Evolutionary conservation across 2,888 invertebrate species (phyloP).

Genomic region (Meliscaeva auricollis): DNA sequence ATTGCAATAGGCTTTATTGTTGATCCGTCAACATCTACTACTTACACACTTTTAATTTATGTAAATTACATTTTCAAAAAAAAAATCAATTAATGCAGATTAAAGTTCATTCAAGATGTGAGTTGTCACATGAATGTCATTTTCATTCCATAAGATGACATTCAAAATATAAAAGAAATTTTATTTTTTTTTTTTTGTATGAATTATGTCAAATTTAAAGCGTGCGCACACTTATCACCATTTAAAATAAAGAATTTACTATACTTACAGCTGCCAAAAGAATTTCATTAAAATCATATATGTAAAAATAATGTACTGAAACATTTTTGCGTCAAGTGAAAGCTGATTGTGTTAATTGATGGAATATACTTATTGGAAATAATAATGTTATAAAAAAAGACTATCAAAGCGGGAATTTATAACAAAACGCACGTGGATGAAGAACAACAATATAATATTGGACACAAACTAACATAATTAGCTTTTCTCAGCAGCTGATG

Average conservation of each 20-base stretch:
- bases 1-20: neutral
- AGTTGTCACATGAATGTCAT: slow-evolving; percentile 4
- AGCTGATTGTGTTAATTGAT: neutral
- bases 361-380: neutral
- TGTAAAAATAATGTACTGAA: slow-evolving; percentile 56
- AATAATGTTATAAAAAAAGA: neutral
- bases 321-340: slow-evolving; percentile 42
- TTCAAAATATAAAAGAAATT: neutral
- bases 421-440: slow-evolving; percentile 63
- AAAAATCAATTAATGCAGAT: slow-evolving; percentile 1
- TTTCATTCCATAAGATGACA: slow-evolving; percentile 7
- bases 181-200: no score
- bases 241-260: neutral
- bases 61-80: neutral
- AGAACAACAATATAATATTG: slow-evolving; percentile 47
- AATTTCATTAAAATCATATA: slow-evolving; percentile 57
- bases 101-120: slow-evolving; percentile 1
- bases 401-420: slow-evolving; percentile 7
- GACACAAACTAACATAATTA: slow-evolving; percentile 17
- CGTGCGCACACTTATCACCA: slow-evolving; percentile 23
- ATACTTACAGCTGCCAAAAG: slow-evolving; percentile 67
- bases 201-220: slow-evolving; percentile 8
- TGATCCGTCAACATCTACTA: neutral
- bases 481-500: slow-evolving; percentile 52
- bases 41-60: neutral